Base-by-base conservation (phyloP, 1,140 invertebrate genomes). In the Leptinotarsa defecta region DNA sequence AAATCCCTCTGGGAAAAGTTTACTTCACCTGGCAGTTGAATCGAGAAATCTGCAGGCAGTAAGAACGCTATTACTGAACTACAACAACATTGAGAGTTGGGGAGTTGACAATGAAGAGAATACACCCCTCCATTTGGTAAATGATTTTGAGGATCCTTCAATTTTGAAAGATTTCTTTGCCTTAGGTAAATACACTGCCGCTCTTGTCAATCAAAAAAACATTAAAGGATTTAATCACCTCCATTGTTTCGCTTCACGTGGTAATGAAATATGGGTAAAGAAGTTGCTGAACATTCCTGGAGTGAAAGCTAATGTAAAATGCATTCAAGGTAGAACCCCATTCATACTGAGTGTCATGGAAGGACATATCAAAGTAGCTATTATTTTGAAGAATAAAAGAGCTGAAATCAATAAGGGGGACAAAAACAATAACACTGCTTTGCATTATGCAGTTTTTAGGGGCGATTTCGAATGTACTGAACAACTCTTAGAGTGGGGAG, bases 71-170 rank as follows among this genome's bases (percentile, higher is more conserved):
- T 17, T 57, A 57, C 43, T 48, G 4, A 48, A 17, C 15, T 19
- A 20, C 8, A 11, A n/a, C 49, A 19, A 48, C 13, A 49, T 22
- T 13, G 48, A 70, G 19, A 24, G 8, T 20, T 70, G 34, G 34
- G 68, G 68, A 52, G 68, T 49, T n/a, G 68, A 70, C 20, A 52
- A 70, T 3, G 48, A 70, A n/a, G 17, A 52, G 6, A 70, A 70
- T 24, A 70, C 43, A 11, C n/a, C 68, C 17, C 22, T 70, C 13
- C 68, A 70, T 70, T 57, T 57, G 52, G 52, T 19, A 0, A 57
- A 8, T 5, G 15, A 57, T 17, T 2, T 15, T 57, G 52, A n/a
- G n/a, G n/a, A 57, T 3, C n/a, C 52, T 57, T 19, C n/a, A 6
- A 57, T 57, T 17, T 19, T 57, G 17, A 11, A 43, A 3, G 52